Conservation (phyloP, 2,888 invertebrate species). For the Scelioninae gen. 1 region DNA sequence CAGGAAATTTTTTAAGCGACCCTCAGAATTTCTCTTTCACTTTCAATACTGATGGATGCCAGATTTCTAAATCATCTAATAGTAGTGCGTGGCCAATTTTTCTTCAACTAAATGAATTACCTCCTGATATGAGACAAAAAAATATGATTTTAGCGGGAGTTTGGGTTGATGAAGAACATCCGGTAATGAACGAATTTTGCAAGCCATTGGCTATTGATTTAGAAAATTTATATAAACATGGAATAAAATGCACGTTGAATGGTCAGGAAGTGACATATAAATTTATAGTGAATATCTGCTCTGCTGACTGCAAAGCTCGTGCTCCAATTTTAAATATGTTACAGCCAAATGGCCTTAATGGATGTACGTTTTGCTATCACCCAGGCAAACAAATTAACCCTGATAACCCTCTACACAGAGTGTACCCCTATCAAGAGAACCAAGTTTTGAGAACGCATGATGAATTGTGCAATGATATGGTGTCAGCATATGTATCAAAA, state of each 20-base stretch:
- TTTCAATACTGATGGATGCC: constrained; percentile 50
- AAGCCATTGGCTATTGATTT: constrained; percentile 14
- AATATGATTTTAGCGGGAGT: constrained; percentile 53
- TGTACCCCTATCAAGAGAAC: constrained; percentile 8
- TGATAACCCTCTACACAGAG: constrained; percentile 14
- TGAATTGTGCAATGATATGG: constrained; percentile 18
- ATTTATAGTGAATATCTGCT: constrained; percentile 21
- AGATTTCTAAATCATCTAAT: constrained; percentile 31
- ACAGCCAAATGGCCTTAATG: constrained; percentile 16
- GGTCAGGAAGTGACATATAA: constrained; percentile 4
- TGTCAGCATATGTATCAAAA: not conserved
- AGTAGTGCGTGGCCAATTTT: constrained; percentile 41
- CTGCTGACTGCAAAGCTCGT: constrained; percentile 24
- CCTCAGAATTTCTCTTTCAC: constrained; percentile 53
- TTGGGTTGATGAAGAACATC: constrained; percentile 58
- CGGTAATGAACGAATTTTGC: constrained; percentile 27
- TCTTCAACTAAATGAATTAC: constrained; percentile 51
- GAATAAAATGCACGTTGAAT: constrained; percentile 11
- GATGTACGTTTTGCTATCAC: constrained; percentile 26
- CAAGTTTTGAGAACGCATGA: constrained; percentile 1
- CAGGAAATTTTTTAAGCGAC: constrained; percentile 30
- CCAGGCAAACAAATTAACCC: not conserved
- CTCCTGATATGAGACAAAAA: constrained; percentile 44
- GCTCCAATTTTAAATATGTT: constrained; percentile 22
- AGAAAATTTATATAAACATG: constrained; percentile 6